These are phyloP conservation scores for Coptodon rendalli DNA, from an alignment of 2,113 vertebrate species.

Conservation along the genomic window DNA sequence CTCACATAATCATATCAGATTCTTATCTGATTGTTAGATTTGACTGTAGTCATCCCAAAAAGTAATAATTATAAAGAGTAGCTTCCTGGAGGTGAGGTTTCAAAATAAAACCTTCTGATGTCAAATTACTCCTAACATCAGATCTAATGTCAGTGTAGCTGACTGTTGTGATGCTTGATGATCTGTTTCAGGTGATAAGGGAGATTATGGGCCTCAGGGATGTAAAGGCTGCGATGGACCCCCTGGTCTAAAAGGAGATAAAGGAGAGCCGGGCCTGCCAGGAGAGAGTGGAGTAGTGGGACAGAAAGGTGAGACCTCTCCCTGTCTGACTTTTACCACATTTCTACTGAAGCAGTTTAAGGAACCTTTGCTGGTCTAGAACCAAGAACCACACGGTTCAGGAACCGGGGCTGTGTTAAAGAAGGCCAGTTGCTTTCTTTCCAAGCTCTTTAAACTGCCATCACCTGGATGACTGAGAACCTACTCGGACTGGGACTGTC, in stretches of 20 bases:
- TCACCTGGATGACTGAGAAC: background rate
- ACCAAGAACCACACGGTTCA: background rate
- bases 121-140: background rate
- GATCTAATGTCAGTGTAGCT: background rate
- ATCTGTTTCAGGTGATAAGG: conserved; percentile 42
- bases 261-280: conserved; percentile 15
- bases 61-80: background rate
- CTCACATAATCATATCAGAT: background rate
- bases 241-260: conserved; percentile 16
- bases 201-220: conserved; percentile 14
- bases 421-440: background rate
- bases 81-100: background rate
- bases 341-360: background rate
- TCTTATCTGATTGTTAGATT: background rate
- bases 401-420: background rate
- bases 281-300: conserved; percentile 45
- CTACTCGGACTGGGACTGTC: background rate
- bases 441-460: background rate
- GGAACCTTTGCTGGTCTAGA: background rate
- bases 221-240: conserved; percentile 2
- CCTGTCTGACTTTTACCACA: background rate
- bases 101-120: background rate
- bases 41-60: background rate
- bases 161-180: background rate
- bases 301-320: conserved; percentile 41